phyloP scores from a whole-genome alignment of 2,888 invertebrate species.

The Ennomos quercinarius region DNA sequence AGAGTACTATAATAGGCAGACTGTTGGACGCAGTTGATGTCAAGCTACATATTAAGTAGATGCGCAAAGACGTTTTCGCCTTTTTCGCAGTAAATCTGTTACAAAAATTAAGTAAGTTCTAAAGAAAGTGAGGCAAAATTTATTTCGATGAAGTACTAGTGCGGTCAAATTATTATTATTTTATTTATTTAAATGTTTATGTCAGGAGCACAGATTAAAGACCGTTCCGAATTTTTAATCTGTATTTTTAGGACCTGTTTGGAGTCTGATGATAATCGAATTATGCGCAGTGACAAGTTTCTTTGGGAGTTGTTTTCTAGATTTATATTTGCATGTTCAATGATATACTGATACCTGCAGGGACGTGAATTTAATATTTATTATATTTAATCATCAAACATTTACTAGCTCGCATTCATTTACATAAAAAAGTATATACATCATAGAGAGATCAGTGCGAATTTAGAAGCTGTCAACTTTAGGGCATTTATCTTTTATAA shows the following conservation, averaged over 20 bases:
- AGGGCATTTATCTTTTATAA: too few species aligned
- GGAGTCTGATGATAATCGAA: conserved; percentile 9
- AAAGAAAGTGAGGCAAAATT: neutral
- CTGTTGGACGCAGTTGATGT: neutral
- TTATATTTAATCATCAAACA: too few species aligned
- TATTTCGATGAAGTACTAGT: neutral
- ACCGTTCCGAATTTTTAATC: conserved; percentile 1
- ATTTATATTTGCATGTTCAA: too few species aligned
- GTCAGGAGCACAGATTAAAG: conserved; percentile 4
- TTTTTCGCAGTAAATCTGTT: neutral
- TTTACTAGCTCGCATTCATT: too few species aligned
- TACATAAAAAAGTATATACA: too few species aligned
- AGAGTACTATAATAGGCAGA: neutral
- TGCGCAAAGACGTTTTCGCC: neutral
- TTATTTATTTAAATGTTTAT: neutral
- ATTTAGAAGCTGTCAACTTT: too few species aligned
- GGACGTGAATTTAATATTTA: too few species aligned
- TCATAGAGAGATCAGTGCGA: too few species aligned
- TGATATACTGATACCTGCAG: too few species aligned
- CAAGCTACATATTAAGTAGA: too few species aligned
- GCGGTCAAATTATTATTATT: too few species aligned
- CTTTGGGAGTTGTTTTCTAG: neutral
- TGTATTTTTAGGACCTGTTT: conserved; percentile 6
- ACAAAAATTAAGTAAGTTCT: too few species aligned
- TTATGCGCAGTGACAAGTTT: conserved; percentile 16